Conservation (phyloP, 2,888 invertebrate species). For the Xestoiulus laeticollis region DNA sequence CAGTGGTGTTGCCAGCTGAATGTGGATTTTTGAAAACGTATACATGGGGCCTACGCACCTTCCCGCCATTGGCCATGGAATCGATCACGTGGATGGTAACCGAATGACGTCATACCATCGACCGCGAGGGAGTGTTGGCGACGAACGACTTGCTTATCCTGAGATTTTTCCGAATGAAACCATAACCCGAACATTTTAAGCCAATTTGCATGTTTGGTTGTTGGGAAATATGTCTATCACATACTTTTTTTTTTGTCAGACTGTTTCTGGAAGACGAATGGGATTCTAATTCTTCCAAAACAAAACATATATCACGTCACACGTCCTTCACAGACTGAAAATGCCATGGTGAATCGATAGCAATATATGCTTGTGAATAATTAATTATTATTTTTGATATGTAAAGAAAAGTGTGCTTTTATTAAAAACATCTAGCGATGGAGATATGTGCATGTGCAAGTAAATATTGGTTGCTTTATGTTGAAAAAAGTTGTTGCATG, state of each 20-base stretch:
- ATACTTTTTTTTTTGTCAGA: background rate
- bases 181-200: conserved; percentile 3
- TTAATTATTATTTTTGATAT: background rate
- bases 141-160: background rate
- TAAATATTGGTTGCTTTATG: too few species aligned
- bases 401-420: too few species aligned
- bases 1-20: background rate
- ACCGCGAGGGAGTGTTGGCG: background rate
- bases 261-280: conserved; percentile 29
- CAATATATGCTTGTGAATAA: background rate
- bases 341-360: background rate
- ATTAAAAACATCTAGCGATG: too few species aligned
- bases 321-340: background rate
- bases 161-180: background rate
- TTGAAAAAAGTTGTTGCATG: too few species aligned
- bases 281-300: background rate
- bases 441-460: too few species aligned
- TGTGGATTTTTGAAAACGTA: background rate
- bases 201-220: conserved; percentile 34
- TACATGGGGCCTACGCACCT: background rate
- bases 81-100: conserved; percentile 23
- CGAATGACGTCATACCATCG: background rate
- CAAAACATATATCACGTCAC: background rate
- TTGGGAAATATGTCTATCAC: conserved; percentile 10
- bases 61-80: background rate